Percentiles rank a stretch among this genome's conserved stretches.
Evolutionary conservation across 2,113 vertebrate species (phyloP).

Genomic region (Ranitomeya imitator): DNA sequence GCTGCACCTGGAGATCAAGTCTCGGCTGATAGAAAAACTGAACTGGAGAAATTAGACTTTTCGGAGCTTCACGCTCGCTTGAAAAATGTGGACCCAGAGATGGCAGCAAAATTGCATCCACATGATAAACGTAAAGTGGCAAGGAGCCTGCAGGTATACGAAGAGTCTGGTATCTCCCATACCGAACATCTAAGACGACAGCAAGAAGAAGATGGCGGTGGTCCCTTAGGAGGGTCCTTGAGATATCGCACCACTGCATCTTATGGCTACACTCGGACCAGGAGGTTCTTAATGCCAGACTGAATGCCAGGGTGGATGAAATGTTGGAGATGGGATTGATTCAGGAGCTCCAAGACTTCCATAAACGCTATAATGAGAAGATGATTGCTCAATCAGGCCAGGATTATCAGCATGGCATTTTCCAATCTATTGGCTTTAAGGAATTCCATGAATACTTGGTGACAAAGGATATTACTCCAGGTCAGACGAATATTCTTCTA

Average conservation of each 20-base stretch:
- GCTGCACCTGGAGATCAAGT: not conserved
- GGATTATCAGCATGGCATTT: too few relatives aligned
- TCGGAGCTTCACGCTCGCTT: constrained; percentile 79
- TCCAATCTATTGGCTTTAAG: too few relatives aligned
- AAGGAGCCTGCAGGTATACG: constrained; percentile 92
- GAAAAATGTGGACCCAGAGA: constrained; percentile 86
- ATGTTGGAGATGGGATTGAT: constrained; percentile 88
- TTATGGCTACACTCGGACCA: constrained; percentile 89
- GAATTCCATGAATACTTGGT: too few relatives aligned
- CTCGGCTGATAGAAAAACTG: constrained; percentile 67
- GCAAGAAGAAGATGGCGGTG: constrained; percentile 82
- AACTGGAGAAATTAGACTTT: constrained; percentile 83
- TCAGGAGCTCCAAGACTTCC: constrained; percentile 89
- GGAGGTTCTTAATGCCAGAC: constrained; percentile 79
- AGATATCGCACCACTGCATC: constrained; percentile 87
- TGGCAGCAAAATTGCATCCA: constrained; percentile 90
- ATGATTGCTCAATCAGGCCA: constrained; percentile 82
- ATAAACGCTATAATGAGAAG: constrained; percentile 83
- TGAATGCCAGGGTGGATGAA: constrained; percentile 86
- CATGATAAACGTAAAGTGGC: constrained; percentile 89
- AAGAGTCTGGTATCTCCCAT: constrained; percentile 86
- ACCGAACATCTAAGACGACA: constrained; percentile 86
- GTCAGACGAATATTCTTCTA: too few relatives aligned
- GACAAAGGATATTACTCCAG: too few relatives aligned
- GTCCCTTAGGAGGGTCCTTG: constrained; percentile 86